phyloP scores from a whole-genome alignment of 2,113 vertebrate genomes.

The Onychostoma macrolepis region DNA sequence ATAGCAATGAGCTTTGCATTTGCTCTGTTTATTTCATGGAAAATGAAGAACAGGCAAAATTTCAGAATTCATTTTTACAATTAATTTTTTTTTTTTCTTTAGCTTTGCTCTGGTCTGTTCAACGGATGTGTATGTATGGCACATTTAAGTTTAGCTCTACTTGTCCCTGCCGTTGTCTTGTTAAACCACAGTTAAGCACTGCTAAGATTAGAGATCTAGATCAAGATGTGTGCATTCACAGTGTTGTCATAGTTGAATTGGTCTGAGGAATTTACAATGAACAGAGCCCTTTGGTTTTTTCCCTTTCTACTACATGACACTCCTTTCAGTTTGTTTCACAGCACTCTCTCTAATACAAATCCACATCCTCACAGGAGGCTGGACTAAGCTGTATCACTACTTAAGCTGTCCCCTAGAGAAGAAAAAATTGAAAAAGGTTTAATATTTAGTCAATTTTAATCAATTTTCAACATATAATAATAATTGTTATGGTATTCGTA shows the following conservation, averaged over 20 bases:
- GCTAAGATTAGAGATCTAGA: slow-evolving; percentile 37
- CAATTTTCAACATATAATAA: neutral
- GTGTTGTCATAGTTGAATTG: neutral
- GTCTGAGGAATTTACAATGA: slow-evolving; percentile 7
- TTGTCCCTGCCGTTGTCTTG: slow-evolving; percentile 35
- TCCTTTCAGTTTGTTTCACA: neutral
- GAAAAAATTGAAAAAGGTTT: neutral
- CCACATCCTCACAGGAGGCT: too few relatives aligned
- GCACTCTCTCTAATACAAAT: neutral
- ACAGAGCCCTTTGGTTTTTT: neutral
- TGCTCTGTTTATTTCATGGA: slow-evolving; percentile 16
- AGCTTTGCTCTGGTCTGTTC: neutral
- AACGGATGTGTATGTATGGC: slow-evolving; percentile 20
- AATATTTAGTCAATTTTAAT: neutral
- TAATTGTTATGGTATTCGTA: neutral
- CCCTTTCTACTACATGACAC: neutral
- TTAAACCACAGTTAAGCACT: neutral
- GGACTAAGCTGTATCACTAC: too few relatives aligned
- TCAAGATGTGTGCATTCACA: slow-evolving; percentile 9
- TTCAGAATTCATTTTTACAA: neutral
- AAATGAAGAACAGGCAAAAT: slow-evolving; percentile 26
- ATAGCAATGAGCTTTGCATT: slow-evolving; percentile 3
- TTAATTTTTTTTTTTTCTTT: neutral
- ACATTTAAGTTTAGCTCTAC: slow-evolving; percentile 62
- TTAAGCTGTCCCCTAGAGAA: neutral